A percentile compares a stretch with the other conserved stretches of the same genome.
Evolutionary conservation across 2,113 vertebrate genomes (phyloP).

Genomic region (Entelurus aequoreus): DNA sequence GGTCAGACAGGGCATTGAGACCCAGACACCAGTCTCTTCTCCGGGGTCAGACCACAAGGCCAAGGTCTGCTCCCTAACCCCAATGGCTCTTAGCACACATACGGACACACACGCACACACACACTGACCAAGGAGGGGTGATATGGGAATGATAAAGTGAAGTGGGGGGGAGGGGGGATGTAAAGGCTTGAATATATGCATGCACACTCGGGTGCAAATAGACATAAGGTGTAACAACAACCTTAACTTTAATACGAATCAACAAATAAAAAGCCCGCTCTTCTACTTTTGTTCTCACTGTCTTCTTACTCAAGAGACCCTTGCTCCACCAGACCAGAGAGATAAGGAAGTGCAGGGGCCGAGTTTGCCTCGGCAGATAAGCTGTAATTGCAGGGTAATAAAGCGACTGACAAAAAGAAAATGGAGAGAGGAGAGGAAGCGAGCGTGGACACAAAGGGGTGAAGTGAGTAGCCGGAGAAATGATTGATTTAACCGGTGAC

Average conservation of each 20-base stretch:
- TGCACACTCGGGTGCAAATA: conserved; percentile 1
- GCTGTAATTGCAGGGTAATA: conserved; percentile 67
- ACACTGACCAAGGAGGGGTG: conserved; percentile 46
- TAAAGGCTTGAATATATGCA: conserved; percentile 26
- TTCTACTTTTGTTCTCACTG: conserved; percentile 28
- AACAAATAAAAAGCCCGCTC: conserved; percentile 1
- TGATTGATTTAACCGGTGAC: conserved; percentile 53
- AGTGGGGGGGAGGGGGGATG: conserved; percentile 9
- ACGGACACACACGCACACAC: conserved; percentile 31
- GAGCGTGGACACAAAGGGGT: conserved; percentile 41
- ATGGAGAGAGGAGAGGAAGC: conserved; percentile 29
- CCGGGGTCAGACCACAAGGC: conserved; percentile 69
- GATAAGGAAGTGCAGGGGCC: conserved; percentile 61
- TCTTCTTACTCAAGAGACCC: conserved; percentile 61
- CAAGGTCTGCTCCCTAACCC: conserved; percentile 67
- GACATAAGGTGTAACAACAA: not conserved
- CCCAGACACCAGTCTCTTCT: conserved; percentile 68
- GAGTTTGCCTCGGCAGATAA: conserved; percentile 64
- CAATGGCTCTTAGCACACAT: conserved; percentile 32
- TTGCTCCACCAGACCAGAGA: conserved; percentile 50
- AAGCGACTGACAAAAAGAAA: conserved; percentile 44
- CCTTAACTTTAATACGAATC: not conserved
- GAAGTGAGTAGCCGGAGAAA: conserved; percentile 48
- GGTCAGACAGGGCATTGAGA: conserved; percentile 68
- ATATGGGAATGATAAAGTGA: conserved; percentile 26